phyloP scores from a whole-genome alignment of 2,888 invertebrate species.

The Hypomecis atomaria region DNA sequence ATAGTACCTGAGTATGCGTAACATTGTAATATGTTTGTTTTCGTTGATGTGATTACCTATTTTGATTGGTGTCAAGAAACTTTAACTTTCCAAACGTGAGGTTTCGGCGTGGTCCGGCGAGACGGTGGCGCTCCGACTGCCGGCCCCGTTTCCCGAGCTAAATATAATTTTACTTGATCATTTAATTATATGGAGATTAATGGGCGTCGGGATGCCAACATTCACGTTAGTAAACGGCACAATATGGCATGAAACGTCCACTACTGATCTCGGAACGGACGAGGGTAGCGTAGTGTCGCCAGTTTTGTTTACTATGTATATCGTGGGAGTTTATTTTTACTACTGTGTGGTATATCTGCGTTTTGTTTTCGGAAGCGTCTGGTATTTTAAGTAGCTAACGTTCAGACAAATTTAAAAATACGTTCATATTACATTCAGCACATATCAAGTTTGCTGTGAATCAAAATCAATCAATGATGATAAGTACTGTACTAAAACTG shows the following conservation, averaged over 20 bases:
- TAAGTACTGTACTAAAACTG: too few species aligned
- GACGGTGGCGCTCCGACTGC: constrained; percentile 57
- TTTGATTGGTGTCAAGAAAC: constrained; percentile 16
- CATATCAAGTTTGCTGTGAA: too few species aligned
- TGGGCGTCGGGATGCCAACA: constrained; percentile 75
- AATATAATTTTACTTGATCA: constrained; percentile 84
- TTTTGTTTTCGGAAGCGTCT: neutral
- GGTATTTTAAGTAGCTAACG: too few species aligned
- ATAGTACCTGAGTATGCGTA: too few species aligned
- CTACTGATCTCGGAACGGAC: constrained; percentile 29
- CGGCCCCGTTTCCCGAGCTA: constrained; percentile 80
- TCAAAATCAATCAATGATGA: too few species aligned
- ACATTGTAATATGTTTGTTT: neutral
- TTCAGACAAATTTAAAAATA: constrained; percentile 3
- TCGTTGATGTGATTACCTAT: neutral
- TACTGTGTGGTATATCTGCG: neutral
- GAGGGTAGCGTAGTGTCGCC: constrained; percentile 9
- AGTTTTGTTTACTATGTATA: constrained; percentile 12
- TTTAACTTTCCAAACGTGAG: constrained; percentile 55
- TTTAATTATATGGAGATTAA: constrained; percentile 84
- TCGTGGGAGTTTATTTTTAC: constrained; percentile 1
- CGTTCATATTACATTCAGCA: too few species aligned
- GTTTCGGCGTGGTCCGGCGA: constrained; percentile 57
- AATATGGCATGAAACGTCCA: constrained; percentile 40
- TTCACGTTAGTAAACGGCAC: constrained; percentile 74